phyloP scores from a whole-genome alignment of 2,888 invertebrate genomes.

The Dryocosmus kuriphilus region DNA sequence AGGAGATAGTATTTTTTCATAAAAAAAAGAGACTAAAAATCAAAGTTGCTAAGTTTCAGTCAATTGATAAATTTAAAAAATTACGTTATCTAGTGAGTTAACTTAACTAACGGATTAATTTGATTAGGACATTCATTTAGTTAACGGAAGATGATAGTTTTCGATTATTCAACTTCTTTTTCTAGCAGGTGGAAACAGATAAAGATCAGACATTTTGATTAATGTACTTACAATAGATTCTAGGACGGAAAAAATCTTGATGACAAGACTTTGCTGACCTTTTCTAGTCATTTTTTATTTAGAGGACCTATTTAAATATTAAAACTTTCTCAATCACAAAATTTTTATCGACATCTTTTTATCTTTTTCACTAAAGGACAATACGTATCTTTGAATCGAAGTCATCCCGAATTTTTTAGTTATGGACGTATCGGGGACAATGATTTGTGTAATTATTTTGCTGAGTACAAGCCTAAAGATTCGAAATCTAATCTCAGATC shows the following conservation, averaged over 20 bases:
- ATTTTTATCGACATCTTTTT: background rate
- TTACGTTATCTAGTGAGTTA: background rate
- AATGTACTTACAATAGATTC: background rate
- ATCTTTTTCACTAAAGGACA: background rate
- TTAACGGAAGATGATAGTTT: background rate
- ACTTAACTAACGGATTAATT: constrained; percentile 1
- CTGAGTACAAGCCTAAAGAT: background rate
- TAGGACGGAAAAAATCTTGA: background rate
- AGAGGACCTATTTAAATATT: background rate
- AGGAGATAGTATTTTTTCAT: background rate
- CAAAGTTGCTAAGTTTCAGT: background rate
- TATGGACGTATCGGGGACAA: constrained; percentile 12
- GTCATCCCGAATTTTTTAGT: background rate
- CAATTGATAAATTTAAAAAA: background rate
- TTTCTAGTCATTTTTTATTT: background rate
- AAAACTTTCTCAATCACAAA: background rate
- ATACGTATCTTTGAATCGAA: too few relatives aligned
- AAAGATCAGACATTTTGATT: constrained; percentile 17
- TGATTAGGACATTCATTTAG: constrained; percentile 6
- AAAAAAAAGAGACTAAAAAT: background rate
- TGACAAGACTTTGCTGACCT: constrained; percentile 15
- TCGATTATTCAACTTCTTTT: background rate
- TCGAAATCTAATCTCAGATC: constrained; percentile 13
- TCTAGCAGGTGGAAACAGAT: background rate
- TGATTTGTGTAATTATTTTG: constrained; percentile 14